These are phyloP conservation scores for Chlamydotis undulata DNA, from an alignment of 2,113 vertebrate genomes.

Conservation along the genomic window DNA sequence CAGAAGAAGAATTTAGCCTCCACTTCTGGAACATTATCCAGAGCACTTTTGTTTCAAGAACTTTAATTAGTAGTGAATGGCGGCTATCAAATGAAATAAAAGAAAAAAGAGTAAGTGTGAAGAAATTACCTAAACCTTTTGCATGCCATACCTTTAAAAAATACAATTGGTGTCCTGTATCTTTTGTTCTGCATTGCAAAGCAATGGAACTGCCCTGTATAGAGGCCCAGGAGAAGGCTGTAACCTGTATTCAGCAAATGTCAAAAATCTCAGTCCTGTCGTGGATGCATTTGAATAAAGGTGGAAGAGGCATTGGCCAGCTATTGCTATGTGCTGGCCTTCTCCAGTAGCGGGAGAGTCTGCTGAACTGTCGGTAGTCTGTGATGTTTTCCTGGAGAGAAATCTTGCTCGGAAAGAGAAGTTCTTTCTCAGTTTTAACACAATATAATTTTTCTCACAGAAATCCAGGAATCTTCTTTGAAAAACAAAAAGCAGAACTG, in stretches of 20 bases:
- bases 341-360: not conserved
- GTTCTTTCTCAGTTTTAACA: constrained; percentile 47
- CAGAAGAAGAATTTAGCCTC: not conserved
- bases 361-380: not conserved
- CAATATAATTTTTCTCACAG: constrained; percentile 51
- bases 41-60: not conserved
- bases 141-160: not conserved
- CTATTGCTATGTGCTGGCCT: not conserved
- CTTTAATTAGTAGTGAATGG: not conserved
- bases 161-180: accelerated
- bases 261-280: not conserved
- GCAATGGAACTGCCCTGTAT: accelerated
- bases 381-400: constrained; percentile 50
- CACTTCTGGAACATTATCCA: not conserved
- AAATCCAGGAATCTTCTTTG: constrained; percentile 58
- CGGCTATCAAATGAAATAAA: not conserved
- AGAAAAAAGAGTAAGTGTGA: not conserved
- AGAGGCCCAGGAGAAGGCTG: not conserved
- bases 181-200: not conserved
- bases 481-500: constrained; percentile 40
- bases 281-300: not conserved
- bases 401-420: constrained; percentile 26
- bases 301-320: not conserved
- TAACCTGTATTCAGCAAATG: not conserved
- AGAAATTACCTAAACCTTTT: not conserved